Conservation (phyloP, 2,113 vertebrate species). For the Leucosticte australis region DNA sequence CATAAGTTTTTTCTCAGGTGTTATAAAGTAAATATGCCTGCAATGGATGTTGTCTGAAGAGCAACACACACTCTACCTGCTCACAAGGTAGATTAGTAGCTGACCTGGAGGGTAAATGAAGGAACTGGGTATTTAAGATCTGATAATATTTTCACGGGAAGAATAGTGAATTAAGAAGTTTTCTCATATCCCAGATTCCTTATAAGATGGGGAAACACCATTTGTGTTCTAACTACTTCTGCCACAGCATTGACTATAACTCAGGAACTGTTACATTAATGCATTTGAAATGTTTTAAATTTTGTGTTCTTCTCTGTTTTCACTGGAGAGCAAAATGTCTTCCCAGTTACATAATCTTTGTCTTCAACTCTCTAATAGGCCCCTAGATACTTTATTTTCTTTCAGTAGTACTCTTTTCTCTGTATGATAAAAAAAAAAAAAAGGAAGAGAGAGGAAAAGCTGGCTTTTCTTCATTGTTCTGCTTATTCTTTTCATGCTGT, state of each 20-base stretch:
- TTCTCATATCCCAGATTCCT: not conserved
- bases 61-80: not conserved
- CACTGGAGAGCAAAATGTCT: not conserved
- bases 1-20: not conserved
- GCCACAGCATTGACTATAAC: not conserved
- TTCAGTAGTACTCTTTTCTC: not conserved
- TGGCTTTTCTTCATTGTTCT: not conserved
- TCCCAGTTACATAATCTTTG: not conserved
- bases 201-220: not conserved
- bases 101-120: not conserved
- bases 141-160: not conserved
- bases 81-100: not conserved
- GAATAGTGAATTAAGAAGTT: not conserved
- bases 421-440: too few species aligned
- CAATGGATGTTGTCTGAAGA: not conserved
- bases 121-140: not conserved
- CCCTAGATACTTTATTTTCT: not conserved
- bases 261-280: not conserved
- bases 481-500: not conserved
- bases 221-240: not conserved
- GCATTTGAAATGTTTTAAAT: not conserved
- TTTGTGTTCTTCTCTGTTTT: not conserved
- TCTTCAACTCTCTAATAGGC: not conserved
- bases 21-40: not conserved
- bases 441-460: accelerated